Percentiles rank a stretch among this genome's conserved stretches.
phyloP scores from a whole-genome alignment of 2,888 invertebrate genomes.

The Drosophila mulleri region DNA sequence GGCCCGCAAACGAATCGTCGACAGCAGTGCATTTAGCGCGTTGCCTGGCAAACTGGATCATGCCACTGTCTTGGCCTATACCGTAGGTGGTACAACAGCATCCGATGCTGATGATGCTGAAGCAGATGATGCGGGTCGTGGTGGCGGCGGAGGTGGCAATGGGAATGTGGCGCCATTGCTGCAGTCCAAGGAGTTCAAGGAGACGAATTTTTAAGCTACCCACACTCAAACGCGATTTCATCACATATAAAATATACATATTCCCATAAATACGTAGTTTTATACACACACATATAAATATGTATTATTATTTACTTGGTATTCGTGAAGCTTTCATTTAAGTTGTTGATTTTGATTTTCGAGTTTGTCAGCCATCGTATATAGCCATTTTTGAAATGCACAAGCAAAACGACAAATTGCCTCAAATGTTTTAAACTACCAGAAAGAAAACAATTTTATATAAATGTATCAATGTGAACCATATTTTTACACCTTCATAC shows the following conservation, averaged over 20 bases:
- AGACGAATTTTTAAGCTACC: conserved; percentile 83
- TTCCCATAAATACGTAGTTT: conserved; percentile 33
- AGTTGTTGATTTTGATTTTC: conserved; percentile 56
- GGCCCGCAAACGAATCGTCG: conserved; percentile 89
- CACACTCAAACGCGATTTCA: conserved; percentile 31
- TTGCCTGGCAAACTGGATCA: conserved; percentile 96
- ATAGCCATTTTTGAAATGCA: conserved; percentile 68
- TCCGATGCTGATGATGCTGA: conserved; percentile 1
- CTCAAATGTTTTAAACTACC: conserved; percentile 77
- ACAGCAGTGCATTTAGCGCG: conserved; percentile 88
- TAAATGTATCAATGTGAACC: conserved; percentile 49
- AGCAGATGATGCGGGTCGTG: conserved; percentile 1
- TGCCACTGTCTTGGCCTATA: conserved; percentile 93
- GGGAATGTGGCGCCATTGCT: conserved; percentile 65
- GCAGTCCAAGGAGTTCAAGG: conserved; percentile 84
- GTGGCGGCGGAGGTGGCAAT: conserved; percentile 46
- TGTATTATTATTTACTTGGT: conserved; percentile 51
- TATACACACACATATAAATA: conserved; percentile 20
- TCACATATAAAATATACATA: conserved; percentile 37
- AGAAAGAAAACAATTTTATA: conserved; percentile 45
- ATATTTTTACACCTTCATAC: conserved; percentile 74
- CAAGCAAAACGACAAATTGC: conserved; percentile 66
- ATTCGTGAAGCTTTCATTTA: conserved; percentile 48
- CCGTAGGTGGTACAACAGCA: conserved; percentile 87
- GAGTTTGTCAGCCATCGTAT: conserved; percentile 65